Evolutionary conservation across 2,797 vertebrate species (phyloP), one percentile per base, ranked within the genome.

Genomic region (Dermochelys coriacea): DNA sequence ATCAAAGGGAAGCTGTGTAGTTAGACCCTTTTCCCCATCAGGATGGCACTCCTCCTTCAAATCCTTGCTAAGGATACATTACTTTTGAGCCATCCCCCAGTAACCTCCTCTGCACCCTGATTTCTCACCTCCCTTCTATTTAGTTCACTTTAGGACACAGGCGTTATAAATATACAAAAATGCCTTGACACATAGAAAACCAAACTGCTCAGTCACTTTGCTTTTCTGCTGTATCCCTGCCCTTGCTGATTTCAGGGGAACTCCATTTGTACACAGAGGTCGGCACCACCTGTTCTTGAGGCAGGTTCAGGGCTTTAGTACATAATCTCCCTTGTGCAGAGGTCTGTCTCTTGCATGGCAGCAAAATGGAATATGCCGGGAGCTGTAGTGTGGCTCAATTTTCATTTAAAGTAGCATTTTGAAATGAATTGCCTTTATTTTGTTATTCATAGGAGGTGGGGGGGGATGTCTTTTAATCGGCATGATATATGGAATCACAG

Each of bases 1-100:
- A 87, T 81, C 90, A 91, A 88, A 95, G 92, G 90, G 75, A 87
- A 83, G 16, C 6, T 19, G 31, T 64, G 49, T 52, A 88, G 84
- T 90, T 91, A 92, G 61, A 92, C 87, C 5, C 18, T 64, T 41
- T n/a, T 31, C 49, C 52, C 2, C 79, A 54, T 16, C 23, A 27
- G n/a, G 51, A 19, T n/a, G 18, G 16, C 8, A 49, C 27, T 49
- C 21, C 74, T 45, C 27, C 27, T 49, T 47, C 27, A 14, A 47
- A 49, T 77, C 74, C 45, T 45, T 77, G 45, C 37, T 74, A 14
- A 77, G 25, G 27, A 49, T 27, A 77, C 14, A 29, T 47, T 16
- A 31, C 8, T 49, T 47, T 15, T 31, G 74, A 45, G 27, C 12
- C 74, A 49, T 45, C 23, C 74, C 45, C 25, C 45, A 77, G 41